Evolutionary conservation across 2,888 invertebrate species (phyloP).

Genomic region (Scaptomyza polygonia): DNA sequence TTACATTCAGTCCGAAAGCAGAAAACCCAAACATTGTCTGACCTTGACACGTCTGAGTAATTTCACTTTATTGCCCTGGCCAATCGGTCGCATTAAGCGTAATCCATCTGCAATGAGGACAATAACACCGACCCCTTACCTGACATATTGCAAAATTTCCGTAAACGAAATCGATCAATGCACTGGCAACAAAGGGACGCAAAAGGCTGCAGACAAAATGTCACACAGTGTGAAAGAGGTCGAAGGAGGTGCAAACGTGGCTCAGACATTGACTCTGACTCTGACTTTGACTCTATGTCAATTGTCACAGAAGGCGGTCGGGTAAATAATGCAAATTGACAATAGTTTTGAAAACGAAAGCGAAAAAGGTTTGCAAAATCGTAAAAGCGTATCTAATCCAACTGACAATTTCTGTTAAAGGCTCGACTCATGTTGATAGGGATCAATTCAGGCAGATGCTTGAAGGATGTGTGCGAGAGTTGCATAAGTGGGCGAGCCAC

Average conservation of each 20-base stretch:
- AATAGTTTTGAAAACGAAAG: slow-evolving; percentile 66
- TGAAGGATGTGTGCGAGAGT: slow-evolving; percentile 23
- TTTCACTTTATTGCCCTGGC: slow-evolving; percentile 72
- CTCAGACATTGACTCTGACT: slow-evolving; percentile 7
- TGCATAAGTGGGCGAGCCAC: slow-evolving; percentile 40
- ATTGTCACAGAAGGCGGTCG: slow-evolving; percentile 69
- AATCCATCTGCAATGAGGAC: slow-evolving; percentile 73
- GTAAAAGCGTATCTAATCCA: slow-evolving; percentile 75
- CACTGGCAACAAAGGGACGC: slow-evolving; percentile 41
- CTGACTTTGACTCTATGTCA: background rate
- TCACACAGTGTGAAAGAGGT: slow-evolving; percentile 69
- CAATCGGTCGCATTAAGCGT: slow-evolving; percentile 69
- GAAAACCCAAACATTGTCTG: slow-evolving; percentile 22
- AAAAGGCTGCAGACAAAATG: slow-evolving; percentile 41
- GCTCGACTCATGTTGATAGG: slow-evolving; percentile 26
- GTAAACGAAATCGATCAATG: slow-evolving; percentile 70
- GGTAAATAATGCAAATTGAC: slow-evolving; percentile 73
- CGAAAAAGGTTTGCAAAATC: slow-evolving; percentile 68
- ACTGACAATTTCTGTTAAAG: slow-evolving; percentile 38
- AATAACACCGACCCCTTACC: slow-evolving; percentile 62
- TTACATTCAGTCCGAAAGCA: background rate
- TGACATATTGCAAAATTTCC: slow-evolving; percentile 73
- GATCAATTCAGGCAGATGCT: slow-evolving; percentile 11
- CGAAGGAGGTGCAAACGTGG: slow-evolving; percentile 54
- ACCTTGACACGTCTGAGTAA: slow-evolving; percentile 71